Percentiles rank a stretch among this genome's conserved stretches.
Conservation (phyloP, 1,140 invertebrate species). For the Pseudomyrmex gracilis region DNA sequence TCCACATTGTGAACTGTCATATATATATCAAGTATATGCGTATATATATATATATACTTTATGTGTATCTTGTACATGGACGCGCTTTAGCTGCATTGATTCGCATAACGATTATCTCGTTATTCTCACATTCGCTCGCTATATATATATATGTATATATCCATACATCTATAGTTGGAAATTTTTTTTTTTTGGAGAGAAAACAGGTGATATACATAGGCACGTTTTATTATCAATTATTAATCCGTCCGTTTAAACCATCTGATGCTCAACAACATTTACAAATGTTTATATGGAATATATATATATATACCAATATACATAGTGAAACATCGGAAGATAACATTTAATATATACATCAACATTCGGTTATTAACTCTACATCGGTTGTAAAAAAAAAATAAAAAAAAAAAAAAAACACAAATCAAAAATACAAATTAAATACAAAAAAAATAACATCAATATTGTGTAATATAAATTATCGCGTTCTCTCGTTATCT, state of each 20-base stretch:
- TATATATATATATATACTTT: too few relatives aligned
- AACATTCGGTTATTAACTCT: constrained; percentile 55
- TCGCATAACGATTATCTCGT: constrained; percentile 23
- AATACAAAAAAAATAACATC: neutral
- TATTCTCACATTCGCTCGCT: constrained; percentile 14
- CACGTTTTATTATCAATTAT: constrained; percentile 76
- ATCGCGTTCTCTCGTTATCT: neutral
- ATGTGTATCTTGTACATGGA: neutral
- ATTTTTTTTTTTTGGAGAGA: neutral
- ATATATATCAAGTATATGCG: neutral
- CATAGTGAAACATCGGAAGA: constrained; percentile 19
- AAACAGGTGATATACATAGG: constrained; percentile 66
- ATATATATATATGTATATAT: constrained; percentile 20
- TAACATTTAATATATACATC: constrained; percentile 49
- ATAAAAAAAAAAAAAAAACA: too few relatives aligned
- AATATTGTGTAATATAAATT: neutral
- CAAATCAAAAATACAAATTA: constrained; percentile 21
- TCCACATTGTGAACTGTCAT: neutral
- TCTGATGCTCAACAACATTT: constrained; percentile 69
- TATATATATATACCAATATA: constrained; percentile 28
- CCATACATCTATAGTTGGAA: too few relatives aligned
- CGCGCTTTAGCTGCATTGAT: constrained; percentile 1
- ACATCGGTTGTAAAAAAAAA: constrained; percentile 17
- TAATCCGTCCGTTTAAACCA: constrained; percentile 60
- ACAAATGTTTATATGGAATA: constrained; percentile 60